These are phyloP conservation scores for Onchidella celtica DNA, from an alignment of 2,888 invertebrate species.

Conservation along the genomic window DNA sequence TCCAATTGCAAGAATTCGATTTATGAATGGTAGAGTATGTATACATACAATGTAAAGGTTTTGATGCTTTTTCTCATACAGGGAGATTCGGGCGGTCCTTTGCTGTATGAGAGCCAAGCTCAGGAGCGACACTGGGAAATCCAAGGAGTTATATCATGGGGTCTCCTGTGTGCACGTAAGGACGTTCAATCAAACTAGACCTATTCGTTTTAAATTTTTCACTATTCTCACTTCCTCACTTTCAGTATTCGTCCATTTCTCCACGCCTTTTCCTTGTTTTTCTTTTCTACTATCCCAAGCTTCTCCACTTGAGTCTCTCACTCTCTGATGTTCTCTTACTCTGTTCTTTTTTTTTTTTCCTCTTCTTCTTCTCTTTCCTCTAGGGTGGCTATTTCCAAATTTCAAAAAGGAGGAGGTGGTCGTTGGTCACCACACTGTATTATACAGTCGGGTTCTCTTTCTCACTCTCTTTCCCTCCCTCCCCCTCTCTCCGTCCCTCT, in stretches of 20 bases:
- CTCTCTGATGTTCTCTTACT: neutral
- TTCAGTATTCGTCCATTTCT: neutral
- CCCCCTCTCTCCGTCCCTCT: too few relatives aligned
- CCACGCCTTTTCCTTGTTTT: neutral
- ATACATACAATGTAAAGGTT: too few relatives aligned
- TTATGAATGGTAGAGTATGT: too few relatives aligned
- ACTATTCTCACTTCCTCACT: neutral
- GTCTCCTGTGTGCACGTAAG: conserved; percentile 66
- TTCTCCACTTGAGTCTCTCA: neutral
- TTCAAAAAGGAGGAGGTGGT: too few relatives aligned
- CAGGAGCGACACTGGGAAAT: conserved; percentile 59
- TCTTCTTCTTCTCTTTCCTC: neutral
- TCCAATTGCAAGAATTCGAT: too few relatives aligned
- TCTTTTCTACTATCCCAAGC: neutral
- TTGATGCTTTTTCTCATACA: conserved; percentile 50
- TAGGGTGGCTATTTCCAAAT: too few relatives aligned
- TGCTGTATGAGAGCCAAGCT: conserved; percentile 53
- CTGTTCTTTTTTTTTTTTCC: neutral
- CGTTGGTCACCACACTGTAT: too few relatives aligned
- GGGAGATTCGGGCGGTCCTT: conserved; percentile 73
- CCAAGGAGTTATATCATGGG: conserved; percentile 70
- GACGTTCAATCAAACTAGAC: too few relatives aligned
- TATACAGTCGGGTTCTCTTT: too few relatives aligned
- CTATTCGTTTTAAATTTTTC: too few relatives aligned
- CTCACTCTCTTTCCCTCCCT: too few relatives aligned